Conservation (phyloP, 2,888 invertebrate genomes). For the Byasa hedistus region DNA sequence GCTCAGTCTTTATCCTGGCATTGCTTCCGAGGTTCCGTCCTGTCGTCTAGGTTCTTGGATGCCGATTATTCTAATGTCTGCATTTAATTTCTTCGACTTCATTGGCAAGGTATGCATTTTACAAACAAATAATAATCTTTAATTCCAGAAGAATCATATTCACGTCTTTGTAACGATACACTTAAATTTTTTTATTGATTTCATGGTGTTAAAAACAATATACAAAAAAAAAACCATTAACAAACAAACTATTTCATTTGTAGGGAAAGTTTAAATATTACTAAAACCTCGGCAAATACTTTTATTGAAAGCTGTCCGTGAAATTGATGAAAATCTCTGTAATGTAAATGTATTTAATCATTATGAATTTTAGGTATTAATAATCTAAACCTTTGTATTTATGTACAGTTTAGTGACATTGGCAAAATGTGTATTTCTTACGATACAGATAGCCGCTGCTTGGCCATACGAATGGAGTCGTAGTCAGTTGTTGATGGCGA, state of each 20-base stretch:
- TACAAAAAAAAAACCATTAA: neutral
- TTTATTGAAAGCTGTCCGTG: too few species aligned
- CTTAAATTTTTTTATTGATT: neutral
- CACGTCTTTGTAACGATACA: too few species aligned
- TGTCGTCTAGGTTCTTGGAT: slow-evolving; percentile 92
- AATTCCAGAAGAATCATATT: neutral
- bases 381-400: too few species aligned
- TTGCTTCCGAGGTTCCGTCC: slow-evolving; percentile 92
- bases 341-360: too few species aligned
- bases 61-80: slow-evolving; percentile 94
- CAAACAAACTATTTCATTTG: too few species aligned
- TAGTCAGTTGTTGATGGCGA: slow-evolving; percentile 86
- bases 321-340: too few species aligned
- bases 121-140: neutral
- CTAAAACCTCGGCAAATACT: too few species aligned
- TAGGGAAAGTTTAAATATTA: too few species aligned
- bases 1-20: slow-evolving; percentile 93
- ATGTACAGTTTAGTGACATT: too few species aligned
- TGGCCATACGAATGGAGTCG: slow-evolving; percentile 92
- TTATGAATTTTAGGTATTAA: too few species aligned
- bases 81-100: slow-evolving; percentile 92
- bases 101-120: slow-evolving; percentile 85
- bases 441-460: slow-evolving; percentile 84
- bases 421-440: too few species aligned
- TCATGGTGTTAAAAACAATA: too few species aligned